Percentiles rank a stretch among this genome's conserved stretches.
phyloP scores from a whole-genome alignment of 2,113 vertebrate species.

The Alectura lathami region DNA sequence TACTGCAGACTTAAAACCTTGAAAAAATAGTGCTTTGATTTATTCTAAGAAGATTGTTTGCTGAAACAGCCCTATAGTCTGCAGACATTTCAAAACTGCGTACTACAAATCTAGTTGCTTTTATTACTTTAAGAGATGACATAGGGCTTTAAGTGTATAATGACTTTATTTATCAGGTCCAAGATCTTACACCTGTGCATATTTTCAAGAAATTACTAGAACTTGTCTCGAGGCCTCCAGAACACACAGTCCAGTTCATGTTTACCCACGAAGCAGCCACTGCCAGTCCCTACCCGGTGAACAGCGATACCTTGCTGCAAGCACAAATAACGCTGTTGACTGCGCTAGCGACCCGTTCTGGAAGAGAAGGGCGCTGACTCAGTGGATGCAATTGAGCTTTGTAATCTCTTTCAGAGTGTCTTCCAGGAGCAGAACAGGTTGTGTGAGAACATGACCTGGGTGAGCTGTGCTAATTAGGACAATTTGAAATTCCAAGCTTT shows the following conservation, averaged over 20 bases:
- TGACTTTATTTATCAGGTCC: background rate
- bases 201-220: background rate
- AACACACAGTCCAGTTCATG: background rate
- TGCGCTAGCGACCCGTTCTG: background rate
- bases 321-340: background rate
- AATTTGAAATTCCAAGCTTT: conserved; percentile 18
- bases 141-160: background rate
- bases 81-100: background rate
- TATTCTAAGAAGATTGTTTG: background rate
- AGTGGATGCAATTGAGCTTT: background rate
- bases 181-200: background rate
- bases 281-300: background rate
- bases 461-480: background rate
- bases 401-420: background rate
- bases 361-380: conserved; percentile 11
- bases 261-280: background rate
- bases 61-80: background rate
- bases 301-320: background rate
- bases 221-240: background rate
- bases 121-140: background rate
- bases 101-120: background rate
- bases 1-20: background rate
- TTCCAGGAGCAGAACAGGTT: conserved; percentile 28
- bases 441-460: conserved; percentile 5
- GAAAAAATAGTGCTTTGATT: background rate